These are phyloP conservation scores for Sminthurides aquaticus DNA, from an alignment of 2,888 invertebrate species.

Conservation along the genomic window DNA sequence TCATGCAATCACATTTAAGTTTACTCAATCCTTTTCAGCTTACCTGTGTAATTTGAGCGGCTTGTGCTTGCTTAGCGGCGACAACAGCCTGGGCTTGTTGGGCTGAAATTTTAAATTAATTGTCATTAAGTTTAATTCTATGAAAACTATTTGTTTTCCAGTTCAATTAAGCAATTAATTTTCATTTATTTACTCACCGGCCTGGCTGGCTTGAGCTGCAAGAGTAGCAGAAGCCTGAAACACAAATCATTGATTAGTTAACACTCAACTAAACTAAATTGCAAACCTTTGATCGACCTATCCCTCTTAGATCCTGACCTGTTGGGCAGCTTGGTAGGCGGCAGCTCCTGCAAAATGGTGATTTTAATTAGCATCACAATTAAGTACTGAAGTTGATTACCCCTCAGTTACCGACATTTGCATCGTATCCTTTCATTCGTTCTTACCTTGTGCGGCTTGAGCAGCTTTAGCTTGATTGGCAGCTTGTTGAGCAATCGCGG, in stretches of 20 bases:
- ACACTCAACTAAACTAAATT: too few species aligned
- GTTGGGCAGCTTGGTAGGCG: slow-evolving; percentile 33
- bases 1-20: too few species aligned
- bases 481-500: slow-evolving; percentile 40
- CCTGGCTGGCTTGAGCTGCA: slow-evolving; percentile 35
- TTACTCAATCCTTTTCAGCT: too few species aligned
- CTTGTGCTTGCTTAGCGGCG: slow-evolving; percentile 39
- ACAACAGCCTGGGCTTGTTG: slow-evolving; percentile 39
- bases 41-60: slow-evolving; percentile 35
- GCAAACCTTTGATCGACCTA: not conserved
- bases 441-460: slow-evolving; percentile 26
- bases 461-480: slow-evolving; percentile 42
- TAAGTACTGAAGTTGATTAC: too few species aligned
- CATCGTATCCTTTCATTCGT: too few species aligned
- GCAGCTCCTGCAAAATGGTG: slow-evolving; percentile 18
- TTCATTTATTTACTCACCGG: slow-evolving; percentile 30
- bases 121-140: too few species aligned
- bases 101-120: slow-evolving; percentile 22
- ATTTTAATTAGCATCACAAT: too few species aligned
- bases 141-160: too few species aligned
- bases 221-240: slow-evolving; percentile 27
- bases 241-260: too few species aligned
- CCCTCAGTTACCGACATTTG: too few species aligned
- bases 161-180: slow-evolving; percentile 16
- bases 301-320: slow-evolving; percentile 5